These are phyloP conservation scores for Ophion ventricosus DNA, from an alignment of 2,888 invertebrate genomes.

Conservation along the genomic window DNA sequence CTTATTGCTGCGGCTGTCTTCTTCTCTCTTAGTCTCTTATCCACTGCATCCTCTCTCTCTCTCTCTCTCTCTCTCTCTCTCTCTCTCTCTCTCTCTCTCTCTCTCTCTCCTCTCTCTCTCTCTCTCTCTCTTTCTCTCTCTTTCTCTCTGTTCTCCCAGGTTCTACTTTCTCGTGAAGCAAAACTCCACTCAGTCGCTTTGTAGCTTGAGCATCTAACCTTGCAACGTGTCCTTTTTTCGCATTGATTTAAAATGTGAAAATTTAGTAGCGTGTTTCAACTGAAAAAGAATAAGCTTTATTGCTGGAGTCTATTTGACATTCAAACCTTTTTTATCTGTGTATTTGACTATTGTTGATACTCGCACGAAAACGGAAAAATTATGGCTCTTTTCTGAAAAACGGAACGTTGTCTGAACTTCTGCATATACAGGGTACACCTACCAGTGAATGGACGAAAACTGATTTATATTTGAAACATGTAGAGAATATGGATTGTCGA, in stretches of 20 bases:
- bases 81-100: constrained; percentile 7
- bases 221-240: constrained; percentile 29
- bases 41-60: constrained; percentile 2
- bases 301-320: constrained; percentile 1
- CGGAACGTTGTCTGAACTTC: neutral
- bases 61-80: neutral
- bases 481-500: too few relatives aligned
- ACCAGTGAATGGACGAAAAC: too few relatives aligned
- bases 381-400: neutral
- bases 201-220: constrained; percentile 5
- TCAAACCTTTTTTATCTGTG: neutral
- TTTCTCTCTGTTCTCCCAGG: neutral
- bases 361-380: neutral
- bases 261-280: constrained; percentile 33
- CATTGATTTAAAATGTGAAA: constrained; percentile 33
- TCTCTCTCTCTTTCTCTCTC: constrained; percentile 4
- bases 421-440: too few relatives aligned
- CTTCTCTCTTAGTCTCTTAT: constrained; percentile 24
- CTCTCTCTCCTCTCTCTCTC: constrained; percentile 30
- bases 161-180: constrained; percentile 4
- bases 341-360: neutral
- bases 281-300: constrained; percentile 26
- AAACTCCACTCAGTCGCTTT: constrained; percentile 8
- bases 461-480: too few relatives aligned
- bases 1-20: constrained; percentile 73